phyloP scores from a whole-genome alignment of 2,888 invertebrate genomes.

The Eremobia ochroleuca region DNA sequence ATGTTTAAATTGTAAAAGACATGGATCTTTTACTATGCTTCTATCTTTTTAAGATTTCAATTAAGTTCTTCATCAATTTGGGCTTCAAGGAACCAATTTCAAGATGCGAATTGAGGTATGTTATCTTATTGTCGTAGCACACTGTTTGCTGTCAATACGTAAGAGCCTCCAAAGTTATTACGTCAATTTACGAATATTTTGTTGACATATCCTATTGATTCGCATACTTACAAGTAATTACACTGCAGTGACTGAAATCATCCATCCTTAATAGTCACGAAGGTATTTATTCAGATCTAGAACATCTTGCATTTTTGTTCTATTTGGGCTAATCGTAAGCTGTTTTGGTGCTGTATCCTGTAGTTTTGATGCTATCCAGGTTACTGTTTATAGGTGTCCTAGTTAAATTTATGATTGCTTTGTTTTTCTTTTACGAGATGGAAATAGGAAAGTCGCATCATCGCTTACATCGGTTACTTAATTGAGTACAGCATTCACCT shows the following conservation, averaged over 20 bases:
- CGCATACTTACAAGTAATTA: background rate
- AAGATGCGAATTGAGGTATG: background rate
- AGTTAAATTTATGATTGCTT: conserved; percentile 26
- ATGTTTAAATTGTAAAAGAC: background rate
- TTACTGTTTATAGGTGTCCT: conserved; percentile 34
- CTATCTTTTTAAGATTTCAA: background rate
- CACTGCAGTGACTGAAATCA: conserved; percentile 1
- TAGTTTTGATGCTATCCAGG: conserved; percentile 38
- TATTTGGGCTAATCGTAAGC: conserved; percentile 42
- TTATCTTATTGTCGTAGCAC: background rate
- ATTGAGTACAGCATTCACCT: conserved; percentile 23
- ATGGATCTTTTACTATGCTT: background rate
- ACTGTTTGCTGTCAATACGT: background rate
- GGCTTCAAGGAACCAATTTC: background rate
- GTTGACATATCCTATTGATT: conserved; percentile 16
- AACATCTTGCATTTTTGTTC: conserved; percentile 45
- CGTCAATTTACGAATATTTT: conserved; percentile 17
- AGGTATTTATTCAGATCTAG: conserved; percentile 15
- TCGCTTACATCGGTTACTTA: conserved; percentile 13
- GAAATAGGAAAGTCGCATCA: conserved; percentile 5
- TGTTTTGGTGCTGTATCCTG: conserved; percentile 39
- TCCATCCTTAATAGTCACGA: conserved; percentile 12
- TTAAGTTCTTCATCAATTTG: background rate
- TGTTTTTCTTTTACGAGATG: conserved; percentile 28
- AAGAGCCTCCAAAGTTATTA: background rate